Base-by-base conservation (phyloP, 2,113 vertebrate species). In the Scopus umbretta region DNA sequence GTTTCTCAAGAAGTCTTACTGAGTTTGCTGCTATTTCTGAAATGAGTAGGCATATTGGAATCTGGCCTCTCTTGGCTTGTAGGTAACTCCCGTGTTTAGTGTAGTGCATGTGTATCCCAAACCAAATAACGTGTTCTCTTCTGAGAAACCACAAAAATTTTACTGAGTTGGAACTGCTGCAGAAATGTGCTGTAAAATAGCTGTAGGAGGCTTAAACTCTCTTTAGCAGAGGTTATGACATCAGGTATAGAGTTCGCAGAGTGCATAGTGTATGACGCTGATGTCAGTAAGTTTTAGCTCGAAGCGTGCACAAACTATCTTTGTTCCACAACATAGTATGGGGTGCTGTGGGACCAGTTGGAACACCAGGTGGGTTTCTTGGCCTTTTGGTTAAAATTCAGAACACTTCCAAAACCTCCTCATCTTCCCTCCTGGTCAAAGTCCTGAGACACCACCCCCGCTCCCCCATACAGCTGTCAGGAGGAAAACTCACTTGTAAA, bases 11-110 rank as follows among this genome's bases (percentile, higher is more conserved):
- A 75, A 93, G 21, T 86, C 71, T 88, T 65, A 61, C 0, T 3
- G 25, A 47, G 55, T 79, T 95, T 85, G 21, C 45, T 90, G 50
- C 40, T 78, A 8, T 42, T 97, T 80, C 72, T 93, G 79, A 92
- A 93, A 90, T 94, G 73, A 96, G 47, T 86, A 83, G 80, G 45
- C 27, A 5, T 61, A 18, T 71, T 62, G 68, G 83, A 91, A 84
- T 90, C n/a, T 87, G 34, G 13, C 50, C 16, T 88, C 58, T 90
- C n/a, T 89, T 70, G n/a, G 21, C 55, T 83, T 78, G 36, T 16
- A 59, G 79, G 59, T 80, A 67, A 74, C 27, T 55, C 59, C 59
- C 11, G 2, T 67, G 34, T 88, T 90, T 70, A 80, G 34, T 81
- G 56, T 72, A 67, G n/a, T 78, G 29, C 32, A 3, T 62, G 45